These are phyloP conservation scores for Hymenochirus boettgeri DNA, from an alignment of 2,113 vertebrate genomes.

Conservation along the genomic window DNA sequence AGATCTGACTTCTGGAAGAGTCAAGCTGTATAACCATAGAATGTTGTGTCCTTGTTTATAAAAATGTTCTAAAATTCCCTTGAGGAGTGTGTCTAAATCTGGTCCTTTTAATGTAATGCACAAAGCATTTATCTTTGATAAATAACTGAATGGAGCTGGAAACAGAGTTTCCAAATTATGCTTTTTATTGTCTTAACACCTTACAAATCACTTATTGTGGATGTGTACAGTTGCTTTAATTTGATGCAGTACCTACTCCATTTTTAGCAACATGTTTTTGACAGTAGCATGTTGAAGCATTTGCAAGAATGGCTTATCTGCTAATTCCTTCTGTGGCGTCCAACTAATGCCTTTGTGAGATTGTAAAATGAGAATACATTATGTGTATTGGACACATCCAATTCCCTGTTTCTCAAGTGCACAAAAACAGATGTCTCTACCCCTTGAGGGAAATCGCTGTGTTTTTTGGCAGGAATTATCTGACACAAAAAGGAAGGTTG, in stretches of 20 bases:
- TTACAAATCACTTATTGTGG: constrained; percentile 35
- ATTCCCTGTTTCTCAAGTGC: constrained; percentile 38
- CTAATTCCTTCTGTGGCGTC: constrained; percentile 40
- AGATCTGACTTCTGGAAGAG: background rate
- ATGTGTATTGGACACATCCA: constrained; percentile 30
- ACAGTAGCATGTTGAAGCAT: constrained; percentile 31
- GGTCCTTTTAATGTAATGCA: constrained; percentile 11
- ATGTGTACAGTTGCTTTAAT: constrained; percentile 14
- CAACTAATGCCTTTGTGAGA: constrained; percentile 40
- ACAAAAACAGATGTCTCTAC: constrained; percentile 36
- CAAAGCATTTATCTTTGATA: constrained; percentile 32
- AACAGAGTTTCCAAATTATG: constrained; percentile 16
- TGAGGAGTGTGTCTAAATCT: constrained; percentile 4
- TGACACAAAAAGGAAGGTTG: constrained; percentile 41
- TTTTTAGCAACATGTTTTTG: constrained; percentile 34
- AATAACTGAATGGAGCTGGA: constrained; percentile 23
- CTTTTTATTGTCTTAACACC: constrained; percentile 22
- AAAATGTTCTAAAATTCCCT: constrained; percentile 10
- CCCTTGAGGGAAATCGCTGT: constrained; percentile 34
- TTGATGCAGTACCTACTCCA: constrained; percentile 29
- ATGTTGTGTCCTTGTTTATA: background rate
- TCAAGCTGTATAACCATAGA: background rate
- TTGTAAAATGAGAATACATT: constrained; percentile 40
- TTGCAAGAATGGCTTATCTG: constrained; percentile 34
- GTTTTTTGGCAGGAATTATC: constrained; percentile 35